These are phyloP conservation scores for Maccullochella peelii DNA, from an alignment of 2,113 vertebrate species.

Conservation along the genomic window DNA sequence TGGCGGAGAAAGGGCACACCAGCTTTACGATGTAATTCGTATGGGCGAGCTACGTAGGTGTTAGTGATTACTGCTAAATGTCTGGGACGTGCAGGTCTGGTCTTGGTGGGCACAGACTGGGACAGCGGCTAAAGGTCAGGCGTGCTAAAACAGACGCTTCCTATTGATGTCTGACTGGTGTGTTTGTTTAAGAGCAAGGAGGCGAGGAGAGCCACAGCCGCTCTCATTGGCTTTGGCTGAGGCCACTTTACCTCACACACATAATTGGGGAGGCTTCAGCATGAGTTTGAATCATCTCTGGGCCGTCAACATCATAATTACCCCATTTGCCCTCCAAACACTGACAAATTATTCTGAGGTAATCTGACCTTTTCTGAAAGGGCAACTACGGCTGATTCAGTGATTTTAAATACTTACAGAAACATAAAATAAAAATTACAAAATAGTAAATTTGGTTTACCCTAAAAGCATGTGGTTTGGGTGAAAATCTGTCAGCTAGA, in stretches of 20 bases:
- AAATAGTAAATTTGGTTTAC: neutral
- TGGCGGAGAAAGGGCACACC: slow-evolving; percentile 45
- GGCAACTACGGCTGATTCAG: slow-evolving; percentile 32
- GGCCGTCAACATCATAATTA: slow-evolving; percentile 71
- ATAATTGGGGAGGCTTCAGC: slow-evolving; percentile 72
- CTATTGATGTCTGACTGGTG: slow-evolving; percentile 70
- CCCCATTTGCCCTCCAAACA: slow-evolving; percentile 67
- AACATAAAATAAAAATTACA: slow-evolving; percentile 39
- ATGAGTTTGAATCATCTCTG: slow-evolving; percentile 70
- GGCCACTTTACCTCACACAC: slow-evolving; percentile 73
- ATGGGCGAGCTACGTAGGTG: slow-evolving; percentile 51
- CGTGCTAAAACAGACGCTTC: slow-evolving; percentile 71
- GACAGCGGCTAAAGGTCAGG: slow-evolving; percentile 74
- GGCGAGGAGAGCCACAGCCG: slow-evolving; percentile 58
- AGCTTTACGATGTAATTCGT: slow-evolving; percentile 71
- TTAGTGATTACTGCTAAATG: slow-evolving; percentile 70
- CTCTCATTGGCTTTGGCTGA: slow-evolving; percentile 68
- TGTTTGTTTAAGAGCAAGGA: slow-evolving; percentile 78
- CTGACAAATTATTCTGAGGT: slow-evolving; percentile 68
- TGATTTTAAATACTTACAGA: slow-evolving; percentile 37
- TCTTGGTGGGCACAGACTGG: slow-evolving; percentile 57
- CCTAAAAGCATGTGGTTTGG: neutral
- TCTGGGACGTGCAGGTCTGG: slow-evolving; percentile 57
- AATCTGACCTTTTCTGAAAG: slow-evolving; percentile 53
- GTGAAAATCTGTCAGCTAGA: neutral